A percentile compares a stretch with the other conserved stretches of the same genome.
phyloP scores from a whole-genome alignment of 1,140 invertebrate species.

The Babylonia areolata region DNA sequence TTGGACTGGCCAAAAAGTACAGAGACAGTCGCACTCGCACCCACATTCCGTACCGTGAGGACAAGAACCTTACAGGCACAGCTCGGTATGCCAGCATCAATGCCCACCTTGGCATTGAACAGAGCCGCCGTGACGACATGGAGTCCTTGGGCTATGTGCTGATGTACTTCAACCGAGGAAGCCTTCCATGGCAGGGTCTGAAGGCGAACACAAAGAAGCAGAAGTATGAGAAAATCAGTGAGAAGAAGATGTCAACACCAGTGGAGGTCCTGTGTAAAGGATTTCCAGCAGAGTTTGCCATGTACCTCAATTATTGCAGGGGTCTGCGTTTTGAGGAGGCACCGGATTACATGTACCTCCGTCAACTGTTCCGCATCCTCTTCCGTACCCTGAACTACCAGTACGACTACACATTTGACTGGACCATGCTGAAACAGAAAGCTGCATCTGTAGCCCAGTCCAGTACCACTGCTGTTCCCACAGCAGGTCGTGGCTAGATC shows the following conservation, averaged over 20 bases:
- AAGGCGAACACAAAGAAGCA: constrained; percentile 89
- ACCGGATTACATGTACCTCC: constrained; percentile 98
- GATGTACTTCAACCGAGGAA: constrained; percentile 96
- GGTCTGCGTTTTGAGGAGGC: constrained; percentile 96
- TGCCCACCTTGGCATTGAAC: constrained; percentile 89
- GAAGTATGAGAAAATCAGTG: constrained; percentile 98
- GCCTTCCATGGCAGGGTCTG: constrained; percentile 95
- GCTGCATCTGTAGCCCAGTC: constrained; percentile 70
- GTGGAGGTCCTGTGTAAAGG: constrained; percentile 96
- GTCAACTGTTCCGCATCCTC: constrained; percentile 97
- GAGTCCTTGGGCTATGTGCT: constrained; percentile 97
- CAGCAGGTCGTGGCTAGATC: constrained; percentile 51
- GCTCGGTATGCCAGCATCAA: constrained; percentile 95
- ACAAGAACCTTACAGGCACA: constrained; percentile 97
- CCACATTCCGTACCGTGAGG: constrained; percentile 95
- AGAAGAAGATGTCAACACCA: constrained; percentile 98
- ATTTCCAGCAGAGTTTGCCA: constrained; percentile 97
- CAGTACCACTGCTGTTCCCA: constrained; percentile 56
- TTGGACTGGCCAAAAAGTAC: constrained; percentile 97
- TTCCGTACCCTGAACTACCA: constrained; percentile 99
- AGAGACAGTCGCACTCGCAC: constrained; percentile 89
- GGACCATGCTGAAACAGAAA: constrained; percentile 99
- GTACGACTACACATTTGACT: constrained; percentile 99
- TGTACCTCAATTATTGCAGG: constrained; percentile 98
- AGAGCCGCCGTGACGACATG: constrained; percentile 93